A percentile compares a stretch with the other conserved stretches of the same genome.
Evolutionary conservation across 2,888 invertebrate species (phyloP).

Genomic region (Melinopterus prodromus): DNA sequence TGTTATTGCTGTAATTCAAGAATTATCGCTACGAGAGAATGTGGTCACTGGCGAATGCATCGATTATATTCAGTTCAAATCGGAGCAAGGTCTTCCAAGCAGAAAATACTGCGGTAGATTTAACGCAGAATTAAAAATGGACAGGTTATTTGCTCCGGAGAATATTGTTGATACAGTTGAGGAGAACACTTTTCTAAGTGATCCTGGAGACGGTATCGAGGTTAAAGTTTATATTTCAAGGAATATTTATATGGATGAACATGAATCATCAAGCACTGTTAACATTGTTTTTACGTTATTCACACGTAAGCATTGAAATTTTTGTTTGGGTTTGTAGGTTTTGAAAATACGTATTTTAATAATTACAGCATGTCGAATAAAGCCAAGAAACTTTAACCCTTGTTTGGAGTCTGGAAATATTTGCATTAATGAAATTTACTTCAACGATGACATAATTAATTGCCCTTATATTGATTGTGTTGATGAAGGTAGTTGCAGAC

Average conservation of each 20-base stretch:
- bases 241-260: constrained; percentile 47
- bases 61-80: constrained; percentile 61
- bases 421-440: constrained; percentile 60
- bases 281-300: constrained; percentile 62
- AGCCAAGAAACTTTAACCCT: constrained; percentile 43
- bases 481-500: constrained; percentile 60
- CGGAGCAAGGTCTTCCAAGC: constrained; percentile 47
- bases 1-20: constrained; percentile 64
- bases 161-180: constrained; percentile 11
- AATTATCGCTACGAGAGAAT: constrained; percentile 59
- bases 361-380: background rate
- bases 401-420: constrained; percentile 45
- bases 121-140: constrained; percentile 50
- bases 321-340: background rate
- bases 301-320: constrained; percentile 52
- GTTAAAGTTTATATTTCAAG: constrained; percentile 59
- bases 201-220: constrained; percentile 54
- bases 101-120: constrained; percentile 56
- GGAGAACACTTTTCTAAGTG: constrained; percentile 27
- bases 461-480: constrained; percentile 60
- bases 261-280: constrained; percentile 54
- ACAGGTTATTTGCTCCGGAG: constrained; percentile 46
- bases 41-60: constrained; percentile 57
- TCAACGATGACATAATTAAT: constrained; percentile 61
- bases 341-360: background rate